These are phyloP conservation scores for Cyphotilapia sp. DNA, from an alignment of 2,113 vertebrate genomes.

Conservation along the genomic window DNA sequence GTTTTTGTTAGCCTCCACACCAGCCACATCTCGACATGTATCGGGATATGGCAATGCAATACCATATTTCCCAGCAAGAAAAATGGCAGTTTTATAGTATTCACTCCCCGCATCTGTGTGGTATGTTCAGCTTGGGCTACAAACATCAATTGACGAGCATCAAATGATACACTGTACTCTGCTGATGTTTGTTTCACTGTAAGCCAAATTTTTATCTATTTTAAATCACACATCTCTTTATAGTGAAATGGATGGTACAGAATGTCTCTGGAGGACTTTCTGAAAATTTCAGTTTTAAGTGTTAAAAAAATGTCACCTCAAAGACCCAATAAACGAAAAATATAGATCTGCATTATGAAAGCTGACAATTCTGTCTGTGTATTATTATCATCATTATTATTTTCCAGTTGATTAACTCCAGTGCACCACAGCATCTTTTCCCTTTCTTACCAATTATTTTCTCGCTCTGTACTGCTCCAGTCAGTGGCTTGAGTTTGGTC, in stretches of 20 bases:
- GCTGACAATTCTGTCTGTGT: not conserved
- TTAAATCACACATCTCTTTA: not conserved
- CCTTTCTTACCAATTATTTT: not conserved
- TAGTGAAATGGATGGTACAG: not conserved
- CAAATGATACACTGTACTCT: not conserved
- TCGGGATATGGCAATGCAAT: not conserved
- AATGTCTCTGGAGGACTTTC: not conserved
- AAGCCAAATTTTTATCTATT: not conserved
- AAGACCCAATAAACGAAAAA: not conserved
- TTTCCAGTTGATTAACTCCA: constrained; percentile 72
- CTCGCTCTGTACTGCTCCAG: not conserved
- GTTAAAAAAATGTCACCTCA: not conserved
- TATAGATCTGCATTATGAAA: not conserved
- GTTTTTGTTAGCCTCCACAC: not conserved
- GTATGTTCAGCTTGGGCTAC: not conserved
- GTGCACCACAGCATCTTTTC: constrained; percentile 69
- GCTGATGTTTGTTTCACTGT: not conserved
- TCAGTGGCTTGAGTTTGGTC: not conserved
- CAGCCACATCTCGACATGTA: not conserved
- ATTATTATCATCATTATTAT: not conserved
- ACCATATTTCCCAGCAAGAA: not conserved
- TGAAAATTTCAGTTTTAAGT: not conserved
- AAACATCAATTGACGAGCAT: not conserved
- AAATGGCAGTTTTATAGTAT: not conserved
- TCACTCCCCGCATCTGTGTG: not conserved